These are phyloP conservation scores for Scatophagus argus DNA, from an alignment of 2,113 vertebrate species.

Conservation along the genomic window DNA sequence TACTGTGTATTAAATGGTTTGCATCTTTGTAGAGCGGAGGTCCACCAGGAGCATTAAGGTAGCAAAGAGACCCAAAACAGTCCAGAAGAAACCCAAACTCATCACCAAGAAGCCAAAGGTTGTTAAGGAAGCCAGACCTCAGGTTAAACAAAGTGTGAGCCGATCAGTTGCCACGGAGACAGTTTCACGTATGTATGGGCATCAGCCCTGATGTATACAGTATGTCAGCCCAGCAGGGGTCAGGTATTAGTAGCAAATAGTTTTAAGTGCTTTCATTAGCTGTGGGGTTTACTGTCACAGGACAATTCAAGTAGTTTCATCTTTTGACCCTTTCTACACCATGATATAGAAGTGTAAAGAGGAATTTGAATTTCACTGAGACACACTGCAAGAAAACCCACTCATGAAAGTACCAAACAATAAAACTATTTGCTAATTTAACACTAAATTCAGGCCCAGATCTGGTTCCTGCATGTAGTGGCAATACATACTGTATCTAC, in stretches of 20 bases:
- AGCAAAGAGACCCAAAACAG: conserved; percentile 50
- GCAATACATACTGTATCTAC: conserved; percentile 56
- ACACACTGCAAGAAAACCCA: background rate
- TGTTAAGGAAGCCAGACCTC: conserved; percentile 43
- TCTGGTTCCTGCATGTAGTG: conserved; percentile 22
- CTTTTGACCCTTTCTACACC: background rate
- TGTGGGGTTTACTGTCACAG: background rate
- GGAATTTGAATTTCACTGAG: background rate
- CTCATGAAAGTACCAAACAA: background rate
- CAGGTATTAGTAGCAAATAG: conserved; percentile 7
- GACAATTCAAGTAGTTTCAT: background rate
- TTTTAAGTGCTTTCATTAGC: conserved; percentile 3
- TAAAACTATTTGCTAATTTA: conserved; percentile 28
- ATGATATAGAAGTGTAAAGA: background rate
- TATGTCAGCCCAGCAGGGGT: conserved; percentile 43
- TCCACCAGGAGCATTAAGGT: conserved; percentile 54
- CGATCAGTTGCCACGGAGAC: conserved; percentile 15
- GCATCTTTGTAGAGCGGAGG: conserved; percentile 59
- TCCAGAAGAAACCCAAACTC: conserved; percentile 60
- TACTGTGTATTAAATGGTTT: conserved; percentile 12
- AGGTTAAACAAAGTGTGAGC: conserved; percentile 29
- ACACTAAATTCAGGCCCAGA: background rate
- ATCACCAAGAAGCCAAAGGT: conserved; percentile 44
- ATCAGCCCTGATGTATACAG: conserved; percentile 41
- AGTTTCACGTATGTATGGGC: conserved; percentile 68